Base-by-base conservation (phyloP, 2,888 invertebrate species). In the Scaptomyza caliginosa region DNA sequence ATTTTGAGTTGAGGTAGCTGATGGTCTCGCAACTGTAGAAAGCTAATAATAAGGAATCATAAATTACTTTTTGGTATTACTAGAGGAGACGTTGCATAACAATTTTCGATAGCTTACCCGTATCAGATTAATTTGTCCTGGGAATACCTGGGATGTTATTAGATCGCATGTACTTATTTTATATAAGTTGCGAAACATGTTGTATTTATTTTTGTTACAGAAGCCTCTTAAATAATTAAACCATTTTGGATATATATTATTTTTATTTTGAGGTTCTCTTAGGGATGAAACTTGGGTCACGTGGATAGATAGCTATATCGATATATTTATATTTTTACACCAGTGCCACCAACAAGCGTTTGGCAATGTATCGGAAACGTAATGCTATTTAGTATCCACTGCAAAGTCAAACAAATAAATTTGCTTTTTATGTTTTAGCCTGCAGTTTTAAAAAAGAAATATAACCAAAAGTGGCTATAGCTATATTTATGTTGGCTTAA, bases 81-180 rank as follows among this genome's bases (percentile, higher is more conserved):
- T 26, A 8, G 36, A 13, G 19, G n/a, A 3, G 3, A 48, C 7
- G 52, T 71, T 73, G 62, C 71, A 73, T 73, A 71, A 71, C 68
- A 52, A 5, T 13, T 39, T 19, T n/a, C 8, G 19, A 16, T 43
- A 26, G n/a, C 62, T 74, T 30, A 71, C 71, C 54, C 57, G 36
- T 17, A 68, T 51, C 24, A 48, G 13, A n/a, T 58, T 40, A n/a
- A 51, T 57, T 36, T 58, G 54, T 4, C 26, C 46, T n/a, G 57
- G 51, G 6, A 49, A 16, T 49, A 59, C 24, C 4, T 68, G 72
- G 4, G 36, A 40, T n/a, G 63, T 26, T 42, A 72, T 32, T 39
- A 24, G 55, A 45, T 72, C 63, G 7, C 43, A 23, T 28, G 49
- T 17, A 38, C 51, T 38, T 38, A 52, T 36, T 59, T 63, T 74